Evolutionary conservation across 2,888 invertebrate genomes (phyloP).

Genomic region (Lycophotia porphyrea): DNA sequence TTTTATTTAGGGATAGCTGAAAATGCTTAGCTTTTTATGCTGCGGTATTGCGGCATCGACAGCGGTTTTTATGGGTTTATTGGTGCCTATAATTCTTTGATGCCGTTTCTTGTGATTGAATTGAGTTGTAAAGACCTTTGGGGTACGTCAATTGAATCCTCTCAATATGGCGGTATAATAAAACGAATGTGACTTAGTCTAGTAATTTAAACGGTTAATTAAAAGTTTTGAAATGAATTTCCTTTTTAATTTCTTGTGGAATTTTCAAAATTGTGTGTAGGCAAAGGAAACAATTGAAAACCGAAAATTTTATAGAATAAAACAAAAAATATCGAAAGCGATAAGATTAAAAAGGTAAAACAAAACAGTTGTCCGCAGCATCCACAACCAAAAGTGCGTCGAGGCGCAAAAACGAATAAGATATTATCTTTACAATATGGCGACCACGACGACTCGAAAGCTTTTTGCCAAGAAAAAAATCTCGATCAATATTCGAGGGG

Average conservation of each 20-base stretch:
- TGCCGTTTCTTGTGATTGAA: conserved; percentile 62
- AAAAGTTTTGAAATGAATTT: conserved; percentile 42
- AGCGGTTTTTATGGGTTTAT: conserved; percentile 65
- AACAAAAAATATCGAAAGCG: conserved; percentile 50
- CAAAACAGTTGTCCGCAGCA: conserved; percentile 72
- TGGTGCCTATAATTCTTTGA: conserved; percentile 67
- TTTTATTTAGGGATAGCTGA: conserved; percentile 73
- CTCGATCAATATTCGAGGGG: conserved; percentile 86
- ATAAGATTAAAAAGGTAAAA: conserved; percentile 59
- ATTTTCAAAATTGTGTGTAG: conserved; percentile 6
- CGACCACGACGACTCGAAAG: conserved; percentile 73
- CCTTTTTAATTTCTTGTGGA: conserved; percentile 12
- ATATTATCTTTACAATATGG: conserved; percentile 83
- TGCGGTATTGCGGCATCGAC: conserved; percentile 64
- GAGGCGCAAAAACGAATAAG: conserved; percentile 79
- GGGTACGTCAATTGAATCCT: conserved; percentile 53
- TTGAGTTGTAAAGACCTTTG: conserved; percentile 66
- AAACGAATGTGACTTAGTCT: conserved; percentile 45
- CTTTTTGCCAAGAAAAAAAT: conserved; percentile 83
- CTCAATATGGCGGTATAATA: conserved; percentile 43
- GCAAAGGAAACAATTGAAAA: conserved; percentile 24
- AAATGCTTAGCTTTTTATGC: conserved; percentile 70
- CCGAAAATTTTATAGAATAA: conserved; percentile 36
- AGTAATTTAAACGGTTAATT: conserved; percentile 54
- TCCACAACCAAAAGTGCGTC: conserved; percentile 74